Base-by-base conservation (phyloP, 2,113 vertebrate species). In the Clarias macrocephalus region DNA sequence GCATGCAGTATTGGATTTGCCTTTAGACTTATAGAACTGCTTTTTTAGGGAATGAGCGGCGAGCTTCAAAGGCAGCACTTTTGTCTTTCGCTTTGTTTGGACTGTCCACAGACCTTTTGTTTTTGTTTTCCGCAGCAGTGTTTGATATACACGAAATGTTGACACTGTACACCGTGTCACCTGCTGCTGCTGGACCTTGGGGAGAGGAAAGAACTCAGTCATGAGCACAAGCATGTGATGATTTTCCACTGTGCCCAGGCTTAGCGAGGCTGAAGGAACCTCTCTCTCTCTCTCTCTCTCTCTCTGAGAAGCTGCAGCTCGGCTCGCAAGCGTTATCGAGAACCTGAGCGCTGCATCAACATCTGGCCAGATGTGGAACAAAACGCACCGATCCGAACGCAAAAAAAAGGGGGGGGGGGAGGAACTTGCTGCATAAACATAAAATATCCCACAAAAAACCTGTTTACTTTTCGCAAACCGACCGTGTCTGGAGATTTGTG, bases 121-220 rank as follows among this genome's bases (percentile, higher is more conserved):
- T 95, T 91, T 92, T 89, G 92, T 93, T 94, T 76, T 89, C 91
- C 13, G 12, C 85, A 42, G 72, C 30, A 65, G 23, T 95, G 93
- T 95, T 96, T 92, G 90, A 87, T 95, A 95, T 91, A 94, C 94
- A 95, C 87, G 86, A 86, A 80, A 79, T 95, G 94, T 95, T 96
- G 93, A 94, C 90, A 96, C 91, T 94, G 90, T 93, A 94, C 88
- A 95, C 94, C 88, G 23, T 88, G 89, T 91, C 94, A 94, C 90
- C 93, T 94, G 94, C 91, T 88, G 89, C 89, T 91, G 72, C 72
- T 77, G 56, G 80, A 80, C 70, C 82, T 65, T 19, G 73, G 18
- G 10, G 30, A 66, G 75, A 60, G 70, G 68, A 80, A 86, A 88
- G 7, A 85, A 66, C 25, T 37, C 75, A n/a, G 73, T 83, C 63